Conservation (phyloP, 2,888 invertebrate genomes). For the Pristionchus maxplancki region DNA sequence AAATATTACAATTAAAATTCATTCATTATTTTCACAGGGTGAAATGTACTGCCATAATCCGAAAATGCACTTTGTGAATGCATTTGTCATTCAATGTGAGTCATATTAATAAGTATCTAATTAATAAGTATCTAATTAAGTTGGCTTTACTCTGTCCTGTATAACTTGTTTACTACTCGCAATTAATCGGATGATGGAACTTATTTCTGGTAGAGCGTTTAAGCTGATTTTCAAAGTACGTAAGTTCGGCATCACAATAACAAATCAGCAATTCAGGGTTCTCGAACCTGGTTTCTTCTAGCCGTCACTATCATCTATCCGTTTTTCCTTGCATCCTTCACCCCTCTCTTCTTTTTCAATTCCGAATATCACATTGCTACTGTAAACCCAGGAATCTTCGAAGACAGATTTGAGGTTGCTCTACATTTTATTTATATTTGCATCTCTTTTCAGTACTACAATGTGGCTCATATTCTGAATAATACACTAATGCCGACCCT, state of each 20-base stretch:
- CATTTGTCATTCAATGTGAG: not conserved
- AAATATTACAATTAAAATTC: too few relatives aligned
- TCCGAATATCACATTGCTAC: not conserved
- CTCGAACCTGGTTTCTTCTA: not conserved
- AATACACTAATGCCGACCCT: not conserved
- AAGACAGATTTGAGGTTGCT: not conserved
- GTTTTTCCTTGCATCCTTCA: not conserved
- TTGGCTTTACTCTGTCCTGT: not conserved
- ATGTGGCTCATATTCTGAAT: not conserved
- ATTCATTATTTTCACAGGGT: not conserved
- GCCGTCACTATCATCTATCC: not conserved
- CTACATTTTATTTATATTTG: not conserved
- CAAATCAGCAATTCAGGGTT: not conserved
- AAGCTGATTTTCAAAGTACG: not conserved
- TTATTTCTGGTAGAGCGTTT: not conserved
- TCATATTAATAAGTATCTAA: not conserved
- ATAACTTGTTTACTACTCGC: not conserved
- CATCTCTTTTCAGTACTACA: not conserved
- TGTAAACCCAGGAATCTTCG: not conserved
- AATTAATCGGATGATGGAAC: not conserved
- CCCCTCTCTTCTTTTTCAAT: constrained; percentile 20
- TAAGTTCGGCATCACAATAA: not conserved
- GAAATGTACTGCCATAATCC: constrained; percentile 5
- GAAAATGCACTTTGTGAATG: not conserved
- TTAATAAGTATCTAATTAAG: not conserved